phyloP scores from a whole-genome alignment of 2,797 vertebrate species.

The Tinamus major region DNA sequence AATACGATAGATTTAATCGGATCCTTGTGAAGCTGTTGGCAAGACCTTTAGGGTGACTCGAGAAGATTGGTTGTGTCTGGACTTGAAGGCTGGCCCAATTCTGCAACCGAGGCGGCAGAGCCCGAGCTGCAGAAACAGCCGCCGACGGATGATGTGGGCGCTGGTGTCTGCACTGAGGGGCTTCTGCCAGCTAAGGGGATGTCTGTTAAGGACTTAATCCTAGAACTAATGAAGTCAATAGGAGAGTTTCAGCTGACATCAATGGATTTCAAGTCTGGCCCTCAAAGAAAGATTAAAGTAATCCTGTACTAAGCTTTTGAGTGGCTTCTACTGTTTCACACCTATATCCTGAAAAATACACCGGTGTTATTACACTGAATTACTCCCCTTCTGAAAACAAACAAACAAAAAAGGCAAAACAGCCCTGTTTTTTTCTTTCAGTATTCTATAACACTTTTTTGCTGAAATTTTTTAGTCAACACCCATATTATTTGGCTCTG shows the following conservation, averaged over 20 bases:
- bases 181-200: conserved; percentile 53
- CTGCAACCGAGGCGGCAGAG: not conserved
- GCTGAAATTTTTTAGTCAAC: not conserved
- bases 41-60: not conserved
- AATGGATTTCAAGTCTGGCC: conserved; percentile 11
- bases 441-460: not conserved
- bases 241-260: conserved; percentile 57
- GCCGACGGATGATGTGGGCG: not conserved
- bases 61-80: not conserved
- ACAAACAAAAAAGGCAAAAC: not conserved
- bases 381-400: not conserved
- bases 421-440: not conserved
- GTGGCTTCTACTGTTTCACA: conserved; percentile 50
- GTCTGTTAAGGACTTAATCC: conserved; percentile 54
- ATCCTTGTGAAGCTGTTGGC: not conserved
- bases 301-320: conserved; percentile 52
- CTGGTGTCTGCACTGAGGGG: conserved; percentile 44
- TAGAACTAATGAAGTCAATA: conserved; percentile 42
- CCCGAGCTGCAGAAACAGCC: not conserved
- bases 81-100: not conserved
- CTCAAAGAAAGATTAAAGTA: conserved; percentile 55
- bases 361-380: not conserved
- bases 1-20: not conserved
- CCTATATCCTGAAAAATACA: not conserved
- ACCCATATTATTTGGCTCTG: not conserved